phyloP scores from a whole-genome alignment of 2,888 invertebrate genomes.

The Arge pagana region DNA sequence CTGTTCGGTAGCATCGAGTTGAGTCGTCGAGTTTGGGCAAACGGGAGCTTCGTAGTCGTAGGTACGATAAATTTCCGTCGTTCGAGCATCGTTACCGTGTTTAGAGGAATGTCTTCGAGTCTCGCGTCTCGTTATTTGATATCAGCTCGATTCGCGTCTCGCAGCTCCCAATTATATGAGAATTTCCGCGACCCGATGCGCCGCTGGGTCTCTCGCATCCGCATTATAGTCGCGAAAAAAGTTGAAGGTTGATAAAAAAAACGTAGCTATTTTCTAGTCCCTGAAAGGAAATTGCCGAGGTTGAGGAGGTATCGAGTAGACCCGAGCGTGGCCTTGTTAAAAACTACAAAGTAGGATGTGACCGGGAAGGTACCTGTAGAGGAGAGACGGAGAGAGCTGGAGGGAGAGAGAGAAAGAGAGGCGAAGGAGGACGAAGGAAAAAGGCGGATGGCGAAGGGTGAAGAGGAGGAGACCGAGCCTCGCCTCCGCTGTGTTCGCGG shows the following conservation, averaged over 20 bases:
- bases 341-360: slow-evolving; percentile 6
- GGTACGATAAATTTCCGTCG: too few species aligned
- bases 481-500: slow-evolving; percentile 22
- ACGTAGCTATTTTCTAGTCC: background rate
- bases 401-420: slow-evolving; percentile 7
- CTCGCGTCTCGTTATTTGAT: too few species aligned
- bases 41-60: too few species aligned
- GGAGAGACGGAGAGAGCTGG: slow-evolving; percentile 5
- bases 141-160: too few species aligned
- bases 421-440: slow-evolving; percentile 23
- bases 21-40: too few species aligned
- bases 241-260: background rate
- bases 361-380: slow-evolving; percentile 15
- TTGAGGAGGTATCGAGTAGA: background rate
- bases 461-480: slow-evolving; percentile 1
- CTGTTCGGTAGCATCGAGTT: too few species aligned
- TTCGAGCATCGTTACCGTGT: too few species aligned
- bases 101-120: too few species aligned
- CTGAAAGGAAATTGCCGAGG: background rate
- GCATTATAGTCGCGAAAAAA: too few species aligned
- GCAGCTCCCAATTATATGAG: too few species aligned
- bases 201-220: too few species aligned
- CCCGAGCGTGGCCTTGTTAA: background rate
- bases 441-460: slow-evolving; percentile 1
- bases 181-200: too few species aligned